Percentiles rank a stretch among this genome's conserved stretches.
Conservation (phyloP, 2,113 vertebrate species). For the Egretta garzetta region DNA sequence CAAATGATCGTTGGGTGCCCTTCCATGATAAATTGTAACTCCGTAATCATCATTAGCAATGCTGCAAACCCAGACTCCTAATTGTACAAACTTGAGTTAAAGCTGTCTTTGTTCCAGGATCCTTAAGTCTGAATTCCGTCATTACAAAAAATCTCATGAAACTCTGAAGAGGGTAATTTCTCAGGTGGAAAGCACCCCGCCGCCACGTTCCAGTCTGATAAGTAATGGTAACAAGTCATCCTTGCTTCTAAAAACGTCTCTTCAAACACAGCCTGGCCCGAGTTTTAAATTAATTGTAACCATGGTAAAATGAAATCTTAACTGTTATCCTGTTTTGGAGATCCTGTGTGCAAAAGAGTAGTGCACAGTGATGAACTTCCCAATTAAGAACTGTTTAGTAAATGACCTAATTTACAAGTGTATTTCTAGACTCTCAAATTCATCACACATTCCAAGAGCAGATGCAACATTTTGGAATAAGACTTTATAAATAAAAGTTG, state of each 20-base stretch:
- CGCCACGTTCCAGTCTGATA: neutral
- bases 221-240: neutral
- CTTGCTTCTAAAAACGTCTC: neutral
- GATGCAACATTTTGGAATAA: neutral
- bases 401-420: neutral
- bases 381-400: neutral
- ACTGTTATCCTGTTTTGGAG: neutral
- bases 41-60: slow-evolving; percentile 24
- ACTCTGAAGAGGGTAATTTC: neutral
- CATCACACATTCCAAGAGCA: neutral
- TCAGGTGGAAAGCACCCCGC: neutral
- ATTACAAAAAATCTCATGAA: neutral
- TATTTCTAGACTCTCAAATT: neutral
- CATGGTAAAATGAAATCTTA: neutral
- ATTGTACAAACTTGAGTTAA: neutral
- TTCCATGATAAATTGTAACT: neutral
- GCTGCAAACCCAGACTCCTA: neutral
- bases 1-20: neutral
- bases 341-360: neutral
- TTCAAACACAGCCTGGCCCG: neutral
- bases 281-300: neutral
- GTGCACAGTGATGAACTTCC: neutral
- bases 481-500: neutral
- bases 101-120: slow-evolving; percentile 24
- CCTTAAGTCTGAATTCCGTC: neutral